A percentile compares a stretch with the other conserved stretches of the same genome.
Conservation (phyloP, 2,888 invertebrate species). For the Xanthia togata region DNA sequence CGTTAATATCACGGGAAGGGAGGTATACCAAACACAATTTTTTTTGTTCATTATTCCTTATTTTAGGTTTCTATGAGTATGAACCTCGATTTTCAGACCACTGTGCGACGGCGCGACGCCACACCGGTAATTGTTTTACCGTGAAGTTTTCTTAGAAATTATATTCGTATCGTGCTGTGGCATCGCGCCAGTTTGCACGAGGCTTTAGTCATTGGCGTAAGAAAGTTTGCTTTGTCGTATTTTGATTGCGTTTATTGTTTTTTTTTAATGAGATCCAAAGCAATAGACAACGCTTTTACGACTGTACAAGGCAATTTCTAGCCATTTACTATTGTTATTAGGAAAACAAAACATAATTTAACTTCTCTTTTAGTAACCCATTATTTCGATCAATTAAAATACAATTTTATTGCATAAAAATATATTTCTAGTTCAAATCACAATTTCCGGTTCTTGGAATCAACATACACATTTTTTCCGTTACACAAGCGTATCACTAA, state of each 20-base stretch:
- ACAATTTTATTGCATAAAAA: conserved; percentile 71
- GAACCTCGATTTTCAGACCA: no score
- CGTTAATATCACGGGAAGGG: no score
- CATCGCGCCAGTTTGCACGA: no score
- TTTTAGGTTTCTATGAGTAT: no score
- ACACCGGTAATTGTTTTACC: no score
- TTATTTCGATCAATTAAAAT: conserved; percentile 55
- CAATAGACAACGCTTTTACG: background rate
- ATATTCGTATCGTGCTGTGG: no score
- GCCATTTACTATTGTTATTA: background rate
- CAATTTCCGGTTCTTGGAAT: conserved; percentile 77
- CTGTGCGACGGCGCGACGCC: no score
- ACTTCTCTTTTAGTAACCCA: background rate
- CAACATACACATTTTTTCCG: conserved; percentile 65
- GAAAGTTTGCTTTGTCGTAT: background rate
- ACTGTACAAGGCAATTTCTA: background rate
- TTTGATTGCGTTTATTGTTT: background rate
- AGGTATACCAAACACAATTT: no score
- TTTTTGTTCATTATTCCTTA: no score
- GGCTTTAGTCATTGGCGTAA: no score
- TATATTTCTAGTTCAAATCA: conserved; percentile 80
- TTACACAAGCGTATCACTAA: conserved; percentile 66
- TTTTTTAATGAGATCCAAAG: no score
- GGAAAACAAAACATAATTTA: background rate
- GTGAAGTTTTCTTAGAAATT: no score